A percentile compares a stretch with the other conserved stretches of the same genome.
Conservation (phyloP, 2,888 invertebrate genomes). For the Nephrocerus scutellatus region DNA sequence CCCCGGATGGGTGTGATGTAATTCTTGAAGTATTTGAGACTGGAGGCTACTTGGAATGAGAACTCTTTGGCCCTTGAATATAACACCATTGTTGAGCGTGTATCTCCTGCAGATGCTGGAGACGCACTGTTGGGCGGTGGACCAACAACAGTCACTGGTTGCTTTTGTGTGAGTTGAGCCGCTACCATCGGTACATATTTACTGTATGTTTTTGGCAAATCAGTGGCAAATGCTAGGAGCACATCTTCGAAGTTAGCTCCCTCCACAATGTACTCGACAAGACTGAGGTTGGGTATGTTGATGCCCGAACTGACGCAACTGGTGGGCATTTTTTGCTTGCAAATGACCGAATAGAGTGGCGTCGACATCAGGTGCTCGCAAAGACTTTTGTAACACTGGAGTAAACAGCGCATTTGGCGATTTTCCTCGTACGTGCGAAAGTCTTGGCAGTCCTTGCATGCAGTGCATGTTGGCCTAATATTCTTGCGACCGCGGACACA, state of each 20-base stretch:
- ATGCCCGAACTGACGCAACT: slow-evolving; percentile 20
- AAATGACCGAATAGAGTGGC: slow-evolving; percentile 53
- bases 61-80: slow-evolving; percentile 15
- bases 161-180: slow-evolving; percentile 38
- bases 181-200: slow-evolving; percentile 64
- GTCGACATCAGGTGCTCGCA: slow-evolving; percentile 76
- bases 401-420: slow-evolving; percentile 67
- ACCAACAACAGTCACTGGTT: too few species aligned
- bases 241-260: slow-evolving; percentile 72
- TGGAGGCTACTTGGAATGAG: too few species aligned
- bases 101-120: slow-evolving; percentile 1
- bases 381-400: slow-evolving; percentile 83
- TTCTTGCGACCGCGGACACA: slow-evolving; percentile 81
- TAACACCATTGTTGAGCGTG: too few species aligned
- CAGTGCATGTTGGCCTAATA: slow-evolving; percentile 74
- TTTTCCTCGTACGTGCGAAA: slow-evolving; percentile 77
- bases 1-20: too few species aligned
- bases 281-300: slow-evolving; percentile 49
- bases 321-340: slow-evolving; percentile 48
- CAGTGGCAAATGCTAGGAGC: slow-evolving; percentile 61
- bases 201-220: slow-evolving; percentile 66
- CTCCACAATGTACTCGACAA: slow-evolving; percentile 71
- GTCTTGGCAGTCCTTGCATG: slow-evolving; percentile 76
- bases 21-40: too few species aligned
- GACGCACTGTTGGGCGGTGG: too few species aligned